Conservation (phyloP, 2,113 vertebrate species). For the Eidolon helvum region DNA sequence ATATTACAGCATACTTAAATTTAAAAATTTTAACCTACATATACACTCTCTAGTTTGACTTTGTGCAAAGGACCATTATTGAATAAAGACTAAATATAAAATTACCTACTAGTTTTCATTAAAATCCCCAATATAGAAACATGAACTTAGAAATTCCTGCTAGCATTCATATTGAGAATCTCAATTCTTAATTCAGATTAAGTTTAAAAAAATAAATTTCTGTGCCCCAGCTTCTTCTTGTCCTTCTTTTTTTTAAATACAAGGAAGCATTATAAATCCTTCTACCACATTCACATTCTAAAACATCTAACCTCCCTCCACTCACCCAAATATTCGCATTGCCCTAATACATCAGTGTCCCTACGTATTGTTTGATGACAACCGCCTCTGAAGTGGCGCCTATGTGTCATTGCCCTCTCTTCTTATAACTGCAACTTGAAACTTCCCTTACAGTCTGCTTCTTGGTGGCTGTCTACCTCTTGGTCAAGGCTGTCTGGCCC, state of each 20-base stretch:
- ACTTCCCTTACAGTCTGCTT: neutral
- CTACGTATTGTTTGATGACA: neutral
- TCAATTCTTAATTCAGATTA: neutral
- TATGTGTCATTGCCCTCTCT: neutral
- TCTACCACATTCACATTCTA: neutral
- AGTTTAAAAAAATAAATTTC: neutral
- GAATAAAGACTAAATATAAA: neutral
- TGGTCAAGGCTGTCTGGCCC: neutral
- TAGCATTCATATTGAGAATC: neutral
- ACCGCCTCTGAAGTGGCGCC: neutral
- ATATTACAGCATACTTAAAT: neutral
- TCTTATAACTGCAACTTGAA: neutral
- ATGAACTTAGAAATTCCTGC: neutral
- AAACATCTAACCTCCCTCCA: neutral
- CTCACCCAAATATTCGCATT: neutral
- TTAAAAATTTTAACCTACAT: neutral
- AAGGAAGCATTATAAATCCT: neutral
- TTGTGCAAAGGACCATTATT: neutral
- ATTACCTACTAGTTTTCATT: neutral
- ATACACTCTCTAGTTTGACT: neutral
- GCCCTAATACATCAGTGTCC: neutral
- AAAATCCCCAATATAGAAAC: neutral
- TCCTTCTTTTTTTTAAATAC: neutral
- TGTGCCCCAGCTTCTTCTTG: neutral
- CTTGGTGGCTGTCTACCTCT: rapidly evolving